A percentile compares a stretch with the other conserved stretches of the same genome.
Conservation (phyloP, 64 coral and sea anemone genomes). For the Actinia equina region DNA sequence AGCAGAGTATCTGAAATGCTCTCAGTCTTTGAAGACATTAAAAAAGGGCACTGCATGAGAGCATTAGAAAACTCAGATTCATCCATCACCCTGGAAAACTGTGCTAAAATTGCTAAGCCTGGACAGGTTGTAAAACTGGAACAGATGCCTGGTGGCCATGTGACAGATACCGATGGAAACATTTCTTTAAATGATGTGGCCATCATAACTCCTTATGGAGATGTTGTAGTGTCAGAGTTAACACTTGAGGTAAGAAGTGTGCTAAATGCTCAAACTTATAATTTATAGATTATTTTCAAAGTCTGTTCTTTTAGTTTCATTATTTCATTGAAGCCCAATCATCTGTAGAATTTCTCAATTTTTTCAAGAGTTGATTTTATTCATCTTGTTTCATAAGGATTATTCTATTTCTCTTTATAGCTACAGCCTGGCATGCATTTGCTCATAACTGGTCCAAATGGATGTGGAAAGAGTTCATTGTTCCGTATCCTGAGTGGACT, state of each 20-base stretch:
- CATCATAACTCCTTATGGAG: slow-evolving; percentile 93
- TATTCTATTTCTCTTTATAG: too few relatives aligned
- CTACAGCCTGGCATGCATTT: slow-evolving; percentile 95
- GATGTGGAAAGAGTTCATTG: slow-evolving; percentile 94
- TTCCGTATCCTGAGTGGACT: slow-evolving; percentile 94
- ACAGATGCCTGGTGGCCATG: slow-evolving; percentile 76
- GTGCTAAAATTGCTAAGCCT: slow-evolving; percentile 1
- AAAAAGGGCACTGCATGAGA: slow-evolving; percentile 61
- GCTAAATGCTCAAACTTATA: too few relatives aligned
- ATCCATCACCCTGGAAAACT: slow-evolving; percentile 8
- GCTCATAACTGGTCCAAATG: slow-evolving; percentile 94
- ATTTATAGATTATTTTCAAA: too few relatives aligned
- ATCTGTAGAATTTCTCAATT: too few relatives aligned
- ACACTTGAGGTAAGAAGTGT: slow-evolving; percentile 97
- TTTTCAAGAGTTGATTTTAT: too few relatives aligned
- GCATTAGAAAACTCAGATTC: slow-evolving; percentile 26
- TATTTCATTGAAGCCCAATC: too few relatives aligned
- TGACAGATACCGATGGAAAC: slow-evolving; percentile 77
- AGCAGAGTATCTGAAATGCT: slow-evolving; percentile 91
- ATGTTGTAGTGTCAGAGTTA: slow-evolving; percentile 86
- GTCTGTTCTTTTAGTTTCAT: too few relatives aligned
- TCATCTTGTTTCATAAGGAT: too few relatives aligned
- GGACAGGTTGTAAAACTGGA: slow-evolving; percentile 82
- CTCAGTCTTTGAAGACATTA: slow-evolving; percentile 78
- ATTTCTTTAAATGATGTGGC: slow-evolving; percentile 82